Percentiles rank a stretch among this genome's conserved stretches.
Evolutionary conservation across 2,888 invertebrate genomes (phyloP).

Genomic region (Polymixis lichenea): DNA sequence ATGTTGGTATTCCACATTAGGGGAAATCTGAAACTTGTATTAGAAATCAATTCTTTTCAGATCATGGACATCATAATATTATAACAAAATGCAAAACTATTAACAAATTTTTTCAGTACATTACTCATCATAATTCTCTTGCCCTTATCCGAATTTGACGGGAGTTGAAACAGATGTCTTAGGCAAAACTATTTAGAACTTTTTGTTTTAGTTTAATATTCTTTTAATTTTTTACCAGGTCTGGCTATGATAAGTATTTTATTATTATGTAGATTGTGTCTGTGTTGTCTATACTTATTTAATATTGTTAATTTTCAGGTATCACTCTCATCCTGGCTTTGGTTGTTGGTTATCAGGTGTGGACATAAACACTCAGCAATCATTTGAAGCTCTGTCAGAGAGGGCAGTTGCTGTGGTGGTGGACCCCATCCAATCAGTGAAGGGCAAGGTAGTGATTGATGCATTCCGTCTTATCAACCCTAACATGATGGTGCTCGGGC

Average conservation of each 20-base stretch:
- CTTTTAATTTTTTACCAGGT: not conserved
- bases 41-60: too few relatives aligned
- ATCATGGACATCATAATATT: not conserved
- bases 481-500: constrained; percentile 99
- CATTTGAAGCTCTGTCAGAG: constrained; percentile 99
- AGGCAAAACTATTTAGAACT: not conserved
- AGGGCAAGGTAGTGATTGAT: constrained; percentile 99
- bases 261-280: not conserved
- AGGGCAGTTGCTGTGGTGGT: constrained; percentile 99
- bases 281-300: constrained; percentile 6
- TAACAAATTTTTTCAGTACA: not conserved
- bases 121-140: not conserved
- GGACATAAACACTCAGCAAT: constrained; percentile 99
- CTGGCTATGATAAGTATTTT: not conserved
- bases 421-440: constrained; percentile 99
- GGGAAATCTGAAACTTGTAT: too few relatives aligned
- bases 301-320: constrained; percentile 87
- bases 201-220: not conserved
- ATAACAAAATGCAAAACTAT: not conserved
- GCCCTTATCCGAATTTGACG: not conserved
- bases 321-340: constrained; percentile 99
- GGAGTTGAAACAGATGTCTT: not conserved
- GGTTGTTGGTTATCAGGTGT: constrained; percentile 99
- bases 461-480: constrained; percentile 99
- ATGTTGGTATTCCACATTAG: not conserved